Evolutionary conservation across 2,888 invertebrate species (phyloP).

Genomic region (Dysmachus trigonus): DNA sequence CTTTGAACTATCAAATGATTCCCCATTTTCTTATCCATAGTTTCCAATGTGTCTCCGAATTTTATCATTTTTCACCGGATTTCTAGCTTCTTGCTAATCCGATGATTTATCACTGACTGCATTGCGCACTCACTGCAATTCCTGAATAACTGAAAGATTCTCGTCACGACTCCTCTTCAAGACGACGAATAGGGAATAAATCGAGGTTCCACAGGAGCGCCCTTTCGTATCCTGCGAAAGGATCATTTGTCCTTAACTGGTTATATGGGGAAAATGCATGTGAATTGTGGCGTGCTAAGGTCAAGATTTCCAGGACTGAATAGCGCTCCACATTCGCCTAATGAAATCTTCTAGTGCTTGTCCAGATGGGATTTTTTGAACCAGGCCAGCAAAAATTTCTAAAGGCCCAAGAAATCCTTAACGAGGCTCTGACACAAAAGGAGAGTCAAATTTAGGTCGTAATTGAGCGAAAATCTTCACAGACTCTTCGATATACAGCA

Average conservation of each 20-base stretch:
- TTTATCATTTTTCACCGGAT: not conserved
- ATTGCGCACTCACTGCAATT: not conserved
- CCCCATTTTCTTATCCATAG: not conserved
- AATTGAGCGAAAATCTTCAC: not conserved
- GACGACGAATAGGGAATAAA: not conserved
- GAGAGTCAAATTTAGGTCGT: not conserved
- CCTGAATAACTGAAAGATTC: not conserved
- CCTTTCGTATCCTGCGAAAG: not conserved
- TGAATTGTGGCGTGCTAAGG: not conserved
- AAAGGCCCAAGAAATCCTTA: not conserved
- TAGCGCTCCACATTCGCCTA: not conserved
- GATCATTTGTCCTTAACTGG: not conserved
- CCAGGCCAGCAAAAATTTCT: too few species aligned
- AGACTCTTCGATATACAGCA: not conserved
- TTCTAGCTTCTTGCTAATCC: not conserved
- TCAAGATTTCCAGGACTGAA: not conserved
- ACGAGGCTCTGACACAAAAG: not conserved
- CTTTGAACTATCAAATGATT: not conserved
- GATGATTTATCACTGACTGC: not conserved
- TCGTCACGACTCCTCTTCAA: not conserved
- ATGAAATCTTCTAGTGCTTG: not conserved
- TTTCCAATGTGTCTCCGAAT: not conserved
- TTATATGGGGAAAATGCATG: not conserved
- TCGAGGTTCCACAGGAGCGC: not conserved
- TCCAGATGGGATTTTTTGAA: not conserved